phyloP scores from a whole-genome alignment of 2,113 vertebrate genomes.

The human region DNA sequence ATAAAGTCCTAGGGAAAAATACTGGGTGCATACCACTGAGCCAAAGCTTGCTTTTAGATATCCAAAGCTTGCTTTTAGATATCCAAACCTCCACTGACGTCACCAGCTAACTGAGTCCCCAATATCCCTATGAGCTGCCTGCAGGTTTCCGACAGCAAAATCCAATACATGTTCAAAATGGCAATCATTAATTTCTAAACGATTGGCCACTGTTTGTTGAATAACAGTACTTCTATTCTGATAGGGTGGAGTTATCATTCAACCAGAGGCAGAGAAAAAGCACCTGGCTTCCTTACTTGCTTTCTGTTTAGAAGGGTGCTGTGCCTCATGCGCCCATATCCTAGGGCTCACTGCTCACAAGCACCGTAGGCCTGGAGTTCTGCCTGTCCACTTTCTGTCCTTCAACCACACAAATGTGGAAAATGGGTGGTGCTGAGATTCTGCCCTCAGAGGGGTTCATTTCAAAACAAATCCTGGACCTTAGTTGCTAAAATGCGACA shows the following conservation, averaged over 20 bases:
- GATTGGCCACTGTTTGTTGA: background rate
- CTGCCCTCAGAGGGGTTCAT: background rate
- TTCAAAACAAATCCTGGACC: background rate
- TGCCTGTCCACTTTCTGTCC: background rate
- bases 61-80: background rate
- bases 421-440: background rate
- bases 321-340: background rate
- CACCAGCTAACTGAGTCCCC: conserved; percentile 27
- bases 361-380: background rate
- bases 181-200: background rate
- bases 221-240: background rate
- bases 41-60: background rate
- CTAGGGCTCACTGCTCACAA: background rate
- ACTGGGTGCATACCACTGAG: background rate
- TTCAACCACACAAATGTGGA: background rate
- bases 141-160: background rate
- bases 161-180: conserved; percentile 36
- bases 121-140: background rate
- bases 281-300: background rate
- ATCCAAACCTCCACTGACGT: background rate
- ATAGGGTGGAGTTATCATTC: background rate
- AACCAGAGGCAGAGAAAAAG: background rate
- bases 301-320: background rate
- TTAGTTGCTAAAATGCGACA: background rate
- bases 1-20: background rate